A percentile compares a stretch with the other conserved stretches of the same genome.
phyloP scores from a whole-genome alignment of 1,140 invertebrate genomes.

The Trachymyrmex cornetzi region DNA sequence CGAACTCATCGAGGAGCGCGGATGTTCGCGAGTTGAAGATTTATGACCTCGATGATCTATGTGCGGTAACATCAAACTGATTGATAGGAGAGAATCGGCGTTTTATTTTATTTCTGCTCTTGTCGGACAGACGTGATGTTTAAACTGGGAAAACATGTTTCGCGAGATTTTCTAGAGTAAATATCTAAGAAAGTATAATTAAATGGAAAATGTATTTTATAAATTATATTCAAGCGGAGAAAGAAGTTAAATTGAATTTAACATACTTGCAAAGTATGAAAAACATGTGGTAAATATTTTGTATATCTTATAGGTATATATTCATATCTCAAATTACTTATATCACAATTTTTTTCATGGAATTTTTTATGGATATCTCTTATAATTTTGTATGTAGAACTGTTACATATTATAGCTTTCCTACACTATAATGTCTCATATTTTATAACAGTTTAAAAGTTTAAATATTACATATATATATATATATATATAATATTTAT shows the following conservation, averaged over 20 bases:
- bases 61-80: conserved; percentile 39
- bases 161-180: neutral
- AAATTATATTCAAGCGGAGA: neutral
- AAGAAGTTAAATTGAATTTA: neutral
- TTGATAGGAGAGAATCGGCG: conserved; percentile 36
- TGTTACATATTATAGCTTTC: too few species aligned
- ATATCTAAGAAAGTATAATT: neutral
- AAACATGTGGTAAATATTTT: neutral
- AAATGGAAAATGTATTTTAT: neutral
- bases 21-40: conserved; percentile 46
- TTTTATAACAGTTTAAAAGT: too few species aligned
- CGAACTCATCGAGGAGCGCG: conserved; percentile 3
- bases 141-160: neutral
- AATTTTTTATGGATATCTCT: too few species aligned
- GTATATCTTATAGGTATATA: neutral
- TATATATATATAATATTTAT: neutral
- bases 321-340: too few species aligned
- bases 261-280: neutral
- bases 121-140: neutral
- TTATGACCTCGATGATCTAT: conserved; percentile 33
- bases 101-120: conserved; percentile 43
- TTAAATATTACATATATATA: neutral
- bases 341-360: too few species aligned
- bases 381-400: too few species aligned
- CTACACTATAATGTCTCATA: too few species aligned